Evolutionary conservation across 2,797 vertebrate genomes (phyloP), one percentile per base, ranked within the genome.

Genomic region (Tenualosa thibaudeaui): DNA sequence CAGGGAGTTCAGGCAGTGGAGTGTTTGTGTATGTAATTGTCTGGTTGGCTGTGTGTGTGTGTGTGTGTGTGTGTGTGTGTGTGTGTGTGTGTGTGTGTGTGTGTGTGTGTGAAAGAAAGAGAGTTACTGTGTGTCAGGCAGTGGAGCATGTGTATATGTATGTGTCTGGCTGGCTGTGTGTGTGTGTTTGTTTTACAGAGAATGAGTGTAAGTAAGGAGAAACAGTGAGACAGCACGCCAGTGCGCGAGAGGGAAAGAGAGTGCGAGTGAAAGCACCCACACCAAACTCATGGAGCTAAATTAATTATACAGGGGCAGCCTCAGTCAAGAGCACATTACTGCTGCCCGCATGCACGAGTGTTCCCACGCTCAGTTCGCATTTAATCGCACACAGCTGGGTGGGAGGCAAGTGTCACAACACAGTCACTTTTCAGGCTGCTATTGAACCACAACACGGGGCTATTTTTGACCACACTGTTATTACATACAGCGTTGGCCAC

Each of bases 311-410:
- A 19, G 68, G 68, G 68, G 13, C 68, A 40, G 31, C 31, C 31
- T 13, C 68, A 75, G 68, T 75, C 68, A 75, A 75, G 68, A 75
- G 68, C 31, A 75, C 75, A 58, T 85, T 26, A 85, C 24, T n/a
- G 54, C 26, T 65, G 26, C 10, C 54, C 24, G 40, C 19, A 78
- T 46, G 60, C 40, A 56, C 24, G 51, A 40, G 71, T 53, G 51
- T 58, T 60, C 58, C 56, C 51, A 58, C 37, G 54, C 40, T 37
- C 54, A 31, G 6, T 17, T 60, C 19, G 9, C 31, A 37, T 37
- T 60, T 54, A 56, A 40, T 82, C 82, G 37, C 9, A 24, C 22
- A n/a, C 56, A 65, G 37, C 40, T 50, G 75, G 49, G 9, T 51
- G 54, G 22, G 40, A 60, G 46, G 43, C 22, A 24, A 26, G 22